Conservation (phyloP, 2,797 vertebrate genomes). For the Gymnothorax reevesii region DNA sequence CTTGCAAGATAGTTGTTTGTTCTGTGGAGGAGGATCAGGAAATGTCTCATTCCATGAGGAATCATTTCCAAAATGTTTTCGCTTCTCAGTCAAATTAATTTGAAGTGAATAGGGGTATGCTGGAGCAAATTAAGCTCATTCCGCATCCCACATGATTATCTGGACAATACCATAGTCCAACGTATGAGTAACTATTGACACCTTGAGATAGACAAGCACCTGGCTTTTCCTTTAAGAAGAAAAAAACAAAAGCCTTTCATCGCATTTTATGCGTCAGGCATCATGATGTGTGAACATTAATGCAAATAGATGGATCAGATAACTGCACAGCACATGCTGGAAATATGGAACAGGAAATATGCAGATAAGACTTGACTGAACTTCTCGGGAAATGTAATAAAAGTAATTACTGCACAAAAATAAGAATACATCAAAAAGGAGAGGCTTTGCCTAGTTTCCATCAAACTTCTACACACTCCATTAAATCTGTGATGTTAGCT, state of each 20-base stretch:
- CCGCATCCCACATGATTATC: slow-evolving; percentile 40
- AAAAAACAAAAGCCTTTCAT: slow-evolving; percentile 21
- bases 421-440: background rate
- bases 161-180: slow-evolving; percentile 39
- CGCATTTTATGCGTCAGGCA: background rate
- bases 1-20: background rate
- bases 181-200: slow-evolving; percentile 33
- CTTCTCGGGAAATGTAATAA: background rate
- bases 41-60: background rate
- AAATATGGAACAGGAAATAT: background rate
- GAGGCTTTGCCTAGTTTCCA: background rate
- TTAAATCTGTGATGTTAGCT: background rate
- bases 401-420: background rate
- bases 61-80: slow-evolving; percentile 22
- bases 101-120: slow-evolving; percentile 33
- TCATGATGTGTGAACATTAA: background rate
- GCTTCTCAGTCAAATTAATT: slow-evolving; percentile 28
- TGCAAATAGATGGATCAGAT: slow-evolving; percentile 1
- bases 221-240: slow-evolving; percentile 12
- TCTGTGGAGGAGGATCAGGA: background rate
- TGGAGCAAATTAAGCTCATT: slow-evolving; percentile 45
- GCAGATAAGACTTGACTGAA: slow-evolving; percentile 2
- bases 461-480: background rate
- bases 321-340: background rate
- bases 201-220: slow-evolving; percentile 24